These are phyloP conservation scores for Zosterops hypoxanthus DNA, from an alignment of 2,113 vertebrate genomes.

Conservation along the genomic window DNA sequence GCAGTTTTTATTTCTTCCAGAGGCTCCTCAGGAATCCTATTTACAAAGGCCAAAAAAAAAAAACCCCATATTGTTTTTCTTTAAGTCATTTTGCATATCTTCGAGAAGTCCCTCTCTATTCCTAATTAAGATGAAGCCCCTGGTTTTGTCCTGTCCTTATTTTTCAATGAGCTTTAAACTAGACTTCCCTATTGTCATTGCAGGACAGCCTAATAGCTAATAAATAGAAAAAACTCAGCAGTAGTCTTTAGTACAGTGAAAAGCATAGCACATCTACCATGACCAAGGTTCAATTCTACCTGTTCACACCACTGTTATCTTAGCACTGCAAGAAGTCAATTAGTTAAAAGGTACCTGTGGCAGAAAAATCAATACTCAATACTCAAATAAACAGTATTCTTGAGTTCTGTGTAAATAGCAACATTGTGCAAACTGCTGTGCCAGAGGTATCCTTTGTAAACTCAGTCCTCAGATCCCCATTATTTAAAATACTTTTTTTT, in stretches of 20 bases:
- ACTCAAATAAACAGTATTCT: constrained; percentile 11
- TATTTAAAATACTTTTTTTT: neutral
- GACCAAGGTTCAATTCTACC: neutral
- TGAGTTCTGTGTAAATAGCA: neutral
- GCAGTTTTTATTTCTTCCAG: constrained; percentile 7
- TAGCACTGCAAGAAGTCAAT: neutral
- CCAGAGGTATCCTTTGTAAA: neutral
- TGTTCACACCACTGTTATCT: neutral
- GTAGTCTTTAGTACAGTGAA: neutral
- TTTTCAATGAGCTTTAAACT: neutral
- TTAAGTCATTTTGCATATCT: neutral
- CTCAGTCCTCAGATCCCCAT: neutral
- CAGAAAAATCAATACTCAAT: constrained; percentile 4
- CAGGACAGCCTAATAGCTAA: neutral
- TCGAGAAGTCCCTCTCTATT: neutral
- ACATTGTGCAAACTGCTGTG: neutral
- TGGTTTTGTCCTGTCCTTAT: neutral
- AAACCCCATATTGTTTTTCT: neutral
- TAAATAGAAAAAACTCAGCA: neutral
- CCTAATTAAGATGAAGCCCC: neutral
- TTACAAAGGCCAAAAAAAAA: neutral
- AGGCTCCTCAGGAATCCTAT: neutral
- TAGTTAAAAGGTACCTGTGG: constrained; percentile 7
- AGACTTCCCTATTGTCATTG: neutral
- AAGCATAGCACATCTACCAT: neutral